phyloP scores from a whole-genome alignment of 2,113 vertebrate species.

The Sapayoa aenigma region DNA sequence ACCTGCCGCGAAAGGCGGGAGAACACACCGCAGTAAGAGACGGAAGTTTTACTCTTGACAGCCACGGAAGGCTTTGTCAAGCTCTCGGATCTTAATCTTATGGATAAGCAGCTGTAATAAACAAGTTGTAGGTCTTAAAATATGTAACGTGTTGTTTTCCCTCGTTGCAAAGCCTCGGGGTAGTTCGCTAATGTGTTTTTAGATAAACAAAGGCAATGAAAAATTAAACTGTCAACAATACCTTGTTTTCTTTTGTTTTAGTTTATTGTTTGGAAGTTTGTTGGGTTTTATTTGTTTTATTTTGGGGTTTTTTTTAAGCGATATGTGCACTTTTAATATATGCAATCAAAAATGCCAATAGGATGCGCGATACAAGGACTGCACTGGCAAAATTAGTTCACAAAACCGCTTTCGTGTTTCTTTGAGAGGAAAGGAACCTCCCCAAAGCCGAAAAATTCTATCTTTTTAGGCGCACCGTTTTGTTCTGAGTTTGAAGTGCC shows the following conservation, averaged over 20 bases:
- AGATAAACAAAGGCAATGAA: background rate
- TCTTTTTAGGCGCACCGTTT: fast-evolving
- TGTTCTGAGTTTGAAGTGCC: background rate
- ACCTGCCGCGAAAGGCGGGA: background rate
- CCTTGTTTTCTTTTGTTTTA: background rate
- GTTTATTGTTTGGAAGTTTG: background rate
- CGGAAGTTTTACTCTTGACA: background rate
- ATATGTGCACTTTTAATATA: background rate
- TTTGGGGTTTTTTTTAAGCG: background rate
- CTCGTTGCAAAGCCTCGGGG: background rate
- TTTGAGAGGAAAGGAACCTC: fast-evolving
- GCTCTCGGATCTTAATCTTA: background rate
- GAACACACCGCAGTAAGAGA: fast-evolving
- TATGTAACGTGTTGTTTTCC: background rate
- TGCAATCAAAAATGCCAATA: background rate
- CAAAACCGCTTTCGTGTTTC: background rate
- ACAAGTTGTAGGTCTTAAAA: background rate
- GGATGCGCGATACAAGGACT: background rate
- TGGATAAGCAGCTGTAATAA: background rate
- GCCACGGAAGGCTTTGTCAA: background rate
- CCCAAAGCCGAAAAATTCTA: background rate
- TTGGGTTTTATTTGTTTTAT: background rate
- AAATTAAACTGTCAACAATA: background rate
- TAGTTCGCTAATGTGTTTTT: background rate
- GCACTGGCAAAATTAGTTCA: background rate